Evolutionary conservation across 1,140 invertebrate species (phyloP).

Genomic region (Papilio polytes): DNA sequence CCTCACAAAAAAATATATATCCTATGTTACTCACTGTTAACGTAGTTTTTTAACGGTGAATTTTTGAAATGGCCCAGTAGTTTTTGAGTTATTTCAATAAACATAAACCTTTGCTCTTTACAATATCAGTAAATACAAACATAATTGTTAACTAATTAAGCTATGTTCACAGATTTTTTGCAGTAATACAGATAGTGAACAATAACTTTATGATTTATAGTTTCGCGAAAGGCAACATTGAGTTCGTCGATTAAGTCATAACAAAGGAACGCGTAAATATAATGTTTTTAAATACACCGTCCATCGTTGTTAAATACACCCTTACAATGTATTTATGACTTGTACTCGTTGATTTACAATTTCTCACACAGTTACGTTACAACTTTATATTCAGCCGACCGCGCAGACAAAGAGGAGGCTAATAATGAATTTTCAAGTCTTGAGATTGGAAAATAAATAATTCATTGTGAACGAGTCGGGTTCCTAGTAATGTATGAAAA

Average conservation of each 20-base stretch:
- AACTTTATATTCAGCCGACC: slow-evolving; percentile 50
- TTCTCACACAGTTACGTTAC: slow-evolving; percentile 59
- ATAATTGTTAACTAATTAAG: too few relatives aligned
- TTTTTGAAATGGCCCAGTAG: too few relatives aligned
- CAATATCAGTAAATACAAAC: too few relatives aligned
- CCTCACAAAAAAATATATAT: too few relatives aligned
- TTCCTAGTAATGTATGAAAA: slow-evolving; percentile 69
- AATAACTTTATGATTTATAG: neutral
- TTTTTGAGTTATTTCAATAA: too few relatives aligned
- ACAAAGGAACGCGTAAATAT: neutral
- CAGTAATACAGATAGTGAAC: neutral
- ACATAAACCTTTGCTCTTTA: too few relatives aligned
- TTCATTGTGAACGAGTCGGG: slow-evolving; percentile 67
- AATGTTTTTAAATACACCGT: slow-evolving; percentile 38
- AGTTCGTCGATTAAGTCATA: neutral
- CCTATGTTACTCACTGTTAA: too few relatives aligned
- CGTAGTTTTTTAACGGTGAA: too few relatives aligned
- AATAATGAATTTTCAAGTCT: slow-evolving; percentile 65
- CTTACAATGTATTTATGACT: slow-evolving; percentile 59
- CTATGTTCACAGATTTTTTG: neutral
- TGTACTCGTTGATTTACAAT: slow-evolving; percentile 58
- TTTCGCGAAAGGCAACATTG: neutral
- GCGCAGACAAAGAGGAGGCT: slow-evolving; percentile 52
- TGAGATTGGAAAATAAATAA: slow-evolving; percentile 74
- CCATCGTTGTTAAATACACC: slow-evolving; percentile 50